Percentiles rank a stretch among this genome's conserved stretches.
Conservation (phyloP, 2,797 vertebrate species). For the Sebastes reedi region DNA sequence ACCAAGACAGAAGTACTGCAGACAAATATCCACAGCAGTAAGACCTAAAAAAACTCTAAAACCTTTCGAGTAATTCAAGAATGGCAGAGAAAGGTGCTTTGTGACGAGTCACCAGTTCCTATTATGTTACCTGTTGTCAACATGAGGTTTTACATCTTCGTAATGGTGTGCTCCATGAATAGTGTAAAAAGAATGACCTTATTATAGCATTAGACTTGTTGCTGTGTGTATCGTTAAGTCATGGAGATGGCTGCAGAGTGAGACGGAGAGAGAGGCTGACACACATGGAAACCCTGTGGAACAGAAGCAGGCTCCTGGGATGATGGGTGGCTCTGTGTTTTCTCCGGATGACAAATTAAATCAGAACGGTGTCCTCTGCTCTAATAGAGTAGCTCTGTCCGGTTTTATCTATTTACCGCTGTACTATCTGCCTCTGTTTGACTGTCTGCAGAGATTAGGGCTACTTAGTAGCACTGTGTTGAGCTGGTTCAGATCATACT, state of each 20-base stretch:
- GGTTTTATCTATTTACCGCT: slow-evolving; percentile 56
- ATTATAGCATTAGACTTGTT: background rate
- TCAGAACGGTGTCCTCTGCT: slow-evolving; percentile 56
- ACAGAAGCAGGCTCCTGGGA: slow-evolving; percentile 41
- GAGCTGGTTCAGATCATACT: slow-evolving; percentile 12
- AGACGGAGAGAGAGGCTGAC: slow-evolving; percentile 2
- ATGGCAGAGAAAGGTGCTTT: too few species aligned
- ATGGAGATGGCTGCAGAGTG: slow-evolving; percentile 5
- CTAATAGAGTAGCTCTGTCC: slow-evolving; percentile 58
- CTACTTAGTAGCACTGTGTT: background rate
- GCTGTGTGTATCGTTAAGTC: background rate
- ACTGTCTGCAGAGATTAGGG: slow-evolving; percentile 15
- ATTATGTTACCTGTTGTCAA: background rate
- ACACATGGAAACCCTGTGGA: slow-evolving; percentile 16
- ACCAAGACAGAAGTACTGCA: background rate
- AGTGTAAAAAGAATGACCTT: background rate
- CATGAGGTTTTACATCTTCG: background rate
- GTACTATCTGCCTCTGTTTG: slow-evolving; percentile 29
- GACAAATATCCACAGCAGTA: background rate
- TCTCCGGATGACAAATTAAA: slow-evolving; percentile 65
- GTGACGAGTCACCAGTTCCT: background rate
- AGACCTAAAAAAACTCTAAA: background rate
- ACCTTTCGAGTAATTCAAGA: background rate
- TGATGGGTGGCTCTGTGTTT: slow-evolving; percentile 47
- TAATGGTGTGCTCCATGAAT: background rate